Percentiles rank a stretch among this genome's conserved stretches.
Evolutionary conservation across 2,113 vertebrate genomes (phyloP).

Genomic region (Scatophagus argus): DNA sequence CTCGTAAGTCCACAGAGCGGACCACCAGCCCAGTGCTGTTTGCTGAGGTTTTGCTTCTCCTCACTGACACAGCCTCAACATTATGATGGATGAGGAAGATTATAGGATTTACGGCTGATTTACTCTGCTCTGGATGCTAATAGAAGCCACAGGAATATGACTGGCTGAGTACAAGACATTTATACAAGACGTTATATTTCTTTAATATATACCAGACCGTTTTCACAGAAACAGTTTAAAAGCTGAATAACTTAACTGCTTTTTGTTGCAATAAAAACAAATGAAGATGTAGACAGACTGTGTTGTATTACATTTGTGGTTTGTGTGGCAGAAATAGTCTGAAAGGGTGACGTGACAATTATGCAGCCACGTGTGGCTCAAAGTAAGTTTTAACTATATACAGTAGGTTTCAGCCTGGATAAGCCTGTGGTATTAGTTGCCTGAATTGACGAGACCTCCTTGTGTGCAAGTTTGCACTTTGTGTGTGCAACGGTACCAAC

Average conservation of each 20-base stretch:
- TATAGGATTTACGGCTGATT: slow-evolving; percentile 73
- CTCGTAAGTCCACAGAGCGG: slow-evolving; percentile 15
- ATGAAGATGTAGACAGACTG: background rate
- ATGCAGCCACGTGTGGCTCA: background rate
- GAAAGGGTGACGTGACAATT: slow-evolving; percentile 6
- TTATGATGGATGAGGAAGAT: slow-evolving; percentile 75
- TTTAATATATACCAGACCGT: slow-evolving; percentile 15
- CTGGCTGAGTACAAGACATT: slow-evolving; percentile 21
- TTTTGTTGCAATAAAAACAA: background rate
- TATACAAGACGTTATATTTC: slow-evolving; percentile 21
- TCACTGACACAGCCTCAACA: slow-evolving; percentile 48
- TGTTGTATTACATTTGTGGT: background rate
- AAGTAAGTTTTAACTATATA: background rate
- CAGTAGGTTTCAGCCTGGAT: background rate
- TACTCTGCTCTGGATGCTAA: slow-evolving; percentile 54
- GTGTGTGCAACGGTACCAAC: background rate
- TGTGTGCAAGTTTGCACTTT: background rate
- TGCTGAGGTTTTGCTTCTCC: slow-evolving; percentile 40
- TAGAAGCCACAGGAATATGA: slow-evolving; percentile 34
- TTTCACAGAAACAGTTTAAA: background rate
- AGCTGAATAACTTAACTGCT: background rate
- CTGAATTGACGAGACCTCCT: slow-evolving; percentile 8
- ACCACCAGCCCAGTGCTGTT: slow-evolving; percentile 17
- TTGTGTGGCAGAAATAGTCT: background rate
- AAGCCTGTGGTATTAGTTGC: slow-evolving; percentile 11